Percentiles rank a stretch among this genome's conserved stretches.
Conservation (phyloP, 2,797 vertebrate species). For the Margarornis squamiger region DNA sequence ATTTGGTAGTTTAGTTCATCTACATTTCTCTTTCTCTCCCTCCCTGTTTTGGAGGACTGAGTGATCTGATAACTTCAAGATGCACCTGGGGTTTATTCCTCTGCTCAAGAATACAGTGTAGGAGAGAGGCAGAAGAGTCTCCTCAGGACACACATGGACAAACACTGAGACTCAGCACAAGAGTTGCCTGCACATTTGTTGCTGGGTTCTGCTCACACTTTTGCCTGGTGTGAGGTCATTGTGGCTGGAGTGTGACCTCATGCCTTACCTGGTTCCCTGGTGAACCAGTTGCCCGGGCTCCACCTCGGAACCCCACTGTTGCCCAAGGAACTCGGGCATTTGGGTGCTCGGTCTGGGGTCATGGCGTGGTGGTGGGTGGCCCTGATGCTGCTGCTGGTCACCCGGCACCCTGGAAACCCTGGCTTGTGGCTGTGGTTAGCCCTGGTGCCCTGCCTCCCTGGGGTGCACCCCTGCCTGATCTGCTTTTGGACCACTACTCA, state of each 20-base stretch:
- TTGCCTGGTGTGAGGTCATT: neutral
- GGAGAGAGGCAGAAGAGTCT: neutral
- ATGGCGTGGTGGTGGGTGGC: neutral
- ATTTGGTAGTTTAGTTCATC: neutral
- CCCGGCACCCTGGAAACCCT: neutral
- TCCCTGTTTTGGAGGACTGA: neutral
- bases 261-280: neutral
- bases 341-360: neutral
- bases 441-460: neutral
- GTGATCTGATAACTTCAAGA: neutral
- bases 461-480: conserved; percentile 1
- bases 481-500: neutral
- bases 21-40: neutral
- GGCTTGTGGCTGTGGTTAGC: neutral
- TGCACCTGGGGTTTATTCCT: neutral
- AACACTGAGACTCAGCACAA: neutral
- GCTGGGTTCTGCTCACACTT: neutral
- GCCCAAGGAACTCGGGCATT: neutral
- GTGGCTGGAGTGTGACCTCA: neutral
- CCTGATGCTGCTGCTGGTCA: neutral
- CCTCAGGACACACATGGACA: neutral
- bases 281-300: neutral
- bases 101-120: neutral
- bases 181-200: neutral
- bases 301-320: neutral